Conservation (phyloP, 2,888 invertebrate genomes). For the Orchesellides sinensis region DNA sequence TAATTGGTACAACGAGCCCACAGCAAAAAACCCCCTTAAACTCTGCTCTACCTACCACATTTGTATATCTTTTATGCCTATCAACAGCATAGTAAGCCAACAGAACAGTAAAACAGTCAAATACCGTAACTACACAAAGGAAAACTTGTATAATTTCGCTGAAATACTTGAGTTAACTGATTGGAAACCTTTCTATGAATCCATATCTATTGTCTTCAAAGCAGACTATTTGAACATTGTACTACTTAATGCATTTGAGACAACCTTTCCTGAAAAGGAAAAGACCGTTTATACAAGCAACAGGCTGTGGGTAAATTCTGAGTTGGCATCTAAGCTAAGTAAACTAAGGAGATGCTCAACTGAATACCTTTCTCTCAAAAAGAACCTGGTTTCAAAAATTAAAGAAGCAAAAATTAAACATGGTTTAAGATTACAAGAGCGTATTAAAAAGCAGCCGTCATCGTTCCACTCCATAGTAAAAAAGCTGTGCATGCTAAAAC, state of each 20-base stretch:
- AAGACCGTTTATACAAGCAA: background rate
- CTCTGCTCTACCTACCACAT: no score
- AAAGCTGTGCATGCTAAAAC: background rate
- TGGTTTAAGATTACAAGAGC: background rate
- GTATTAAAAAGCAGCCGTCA: background rate
- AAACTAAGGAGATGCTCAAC: background rate
- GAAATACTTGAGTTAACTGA: background rate
- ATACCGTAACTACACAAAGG: no score
- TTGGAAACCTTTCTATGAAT: background rate
- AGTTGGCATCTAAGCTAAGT: background rate
- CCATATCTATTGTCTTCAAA: background rate
- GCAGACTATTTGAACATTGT: background rate
- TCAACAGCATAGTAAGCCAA: no score
- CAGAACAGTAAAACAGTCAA: no score
- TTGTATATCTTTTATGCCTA: no score
- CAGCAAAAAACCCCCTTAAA: no score
- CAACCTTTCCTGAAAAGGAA: background rate
- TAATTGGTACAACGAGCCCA: no score
- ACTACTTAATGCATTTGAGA: constrained; percentile 6
- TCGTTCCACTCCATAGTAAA: background rate
- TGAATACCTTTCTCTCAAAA: background rate
- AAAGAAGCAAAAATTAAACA: background rate
- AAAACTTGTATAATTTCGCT: background rate
- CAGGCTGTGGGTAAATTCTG: background rate
- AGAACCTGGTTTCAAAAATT: background rate